Evolutionary conservation across 2,797 vertebrate genomes (phyloP).

Genomic region (Pteropus rufus): DNA sequence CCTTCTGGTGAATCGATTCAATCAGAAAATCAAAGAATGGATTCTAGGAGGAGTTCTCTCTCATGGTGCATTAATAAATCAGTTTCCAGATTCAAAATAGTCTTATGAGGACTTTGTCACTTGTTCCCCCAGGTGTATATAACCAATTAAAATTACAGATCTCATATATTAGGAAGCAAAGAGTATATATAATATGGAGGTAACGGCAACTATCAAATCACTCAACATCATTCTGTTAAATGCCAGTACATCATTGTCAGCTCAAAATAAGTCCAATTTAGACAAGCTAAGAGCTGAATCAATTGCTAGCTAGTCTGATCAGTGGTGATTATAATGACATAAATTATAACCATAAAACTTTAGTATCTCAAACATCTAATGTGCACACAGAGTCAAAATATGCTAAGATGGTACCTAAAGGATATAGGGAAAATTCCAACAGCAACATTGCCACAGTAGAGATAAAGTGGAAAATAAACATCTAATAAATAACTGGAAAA

Average conservation of each 20-base stretch:
- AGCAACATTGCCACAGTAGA: background rate
- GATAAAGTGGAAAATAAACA: slow-evolving; percentile 18
- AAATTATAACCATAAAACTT: background rate
- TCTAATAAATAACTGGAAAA: background rate
- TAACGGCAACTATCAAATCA: background rate
- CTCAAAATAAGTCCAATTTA: slow-evolving; percentile 14
- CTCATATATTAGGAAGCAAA: background rate
- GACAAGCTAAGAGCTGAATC: background rate
- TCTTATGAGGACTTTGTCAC: background rate
- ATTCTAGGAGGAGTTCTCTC: background rate
- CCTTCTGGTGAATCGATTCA: background rate
- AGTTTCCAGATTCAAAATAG: background rate
- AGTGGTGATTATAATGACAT: background rate
- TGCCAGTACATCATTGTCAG: background rate
- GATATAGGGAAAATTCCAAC: background rate
- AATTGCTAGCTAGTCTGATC: background rate
- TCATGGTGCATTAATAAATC: background rate
- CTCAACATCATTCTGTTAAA: background rate
- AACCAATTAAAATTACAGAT: background rate
- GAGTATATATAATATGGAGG: background rate
- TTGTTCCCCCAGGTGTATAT: background rate
- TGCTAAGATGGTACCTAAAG: background rate
- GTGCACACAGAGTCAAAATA: background rate
- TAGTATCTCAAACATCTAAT: background rate
- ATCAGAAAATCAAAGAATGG: background rate